Base-by-base conservation (phyloP, 2,797 vertebrate species). In the Ctenosaura bakeri region DNA sequence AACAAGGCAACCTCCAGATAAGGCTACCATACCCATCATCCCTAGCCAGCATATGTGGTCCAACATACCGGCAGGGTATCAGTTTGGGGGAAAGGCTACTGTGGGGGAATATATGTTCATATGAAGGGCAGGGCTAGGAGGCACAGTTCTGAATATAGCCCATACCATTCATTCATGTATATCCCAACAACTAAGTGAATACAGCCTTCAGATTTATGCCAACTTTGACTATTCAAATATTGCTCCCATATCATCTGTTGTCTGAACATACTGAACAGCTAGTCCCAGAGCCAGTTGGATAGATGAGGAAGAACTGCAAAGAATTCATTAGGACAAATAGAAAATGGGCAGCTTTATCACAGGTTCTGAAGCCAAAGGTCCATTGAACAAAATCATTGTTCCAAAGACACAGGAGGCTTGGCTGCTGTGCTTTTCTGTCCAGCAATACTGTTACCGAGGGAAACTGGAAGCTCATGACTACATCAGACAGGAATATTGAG, bases 331-430 rank as follows among this genome's bases (percentile, higher is more conserved):
- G 64, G 13, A 1, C 2, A 10, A 64, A 32, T 7, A 14, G 81
- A 18, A 14, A 3, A 4, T 0, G 9, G 73, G 1, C 26, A 0
- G 14, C 79, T 29, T 14, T 12, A 38, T 26, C 0, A 6, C 74
- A 86, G 64, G 59, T 0, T 0, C 64, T 0, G 2, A 52, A 10
- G 35, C 20, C 0, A 0, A 59, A 56, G 59, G 62, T 85, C 35
- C 59, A 8, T 1, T 2, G 3, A 1, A 16, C 7, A 35, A 32
- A n/a, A 91, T 16, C 3, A 54, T 18, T 0, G 22, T 56, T 54
- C 5, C 56, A 10, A 2, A 0, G 14, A 16, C 50, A 64, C 52
- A 0, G 59, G 79, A 50, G 42, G 3, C 38, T 38, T 81, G 46
- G 82, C 46, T 79, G 32, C 35, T 76, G 16, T 9, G 78, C 54